Evolutionary conservation across 1,140 invertebrate species (phyloP).

Genomic region (Drosophila leontia): DNA sequence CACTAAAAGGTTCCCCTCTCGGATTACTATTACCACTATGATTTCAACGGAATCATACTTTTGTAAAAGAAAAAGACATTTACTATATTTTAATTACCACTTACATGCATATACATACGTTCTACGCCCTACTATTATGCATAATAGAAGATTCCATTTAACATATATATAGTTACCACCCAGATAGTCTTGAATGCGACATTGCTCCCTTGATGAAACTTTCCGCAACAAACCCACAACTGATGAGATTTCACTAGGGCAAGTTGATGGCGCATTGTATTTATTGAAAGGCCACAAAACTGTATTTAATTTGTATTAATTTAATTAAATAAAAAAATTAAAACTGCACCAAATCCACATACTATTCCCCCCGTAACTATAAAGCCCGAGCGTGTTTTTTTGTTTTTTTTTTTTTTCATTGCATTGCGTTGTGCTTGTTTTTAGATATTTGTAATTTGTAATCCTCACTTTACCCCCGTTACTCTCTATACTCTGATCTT

Average conservation of each 20-base stretch:
- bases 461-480: slow-evolving; percentile 1
- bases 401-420: neutral
- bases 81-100: slow-evolving; percentile 62
- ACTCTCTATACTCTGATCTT: neutral
- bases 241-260: slow-evolving; percentile 30
- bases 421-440: neutral
- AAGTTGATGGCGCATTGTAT: slow-evolving; percentile 59
- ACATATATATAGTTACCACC: slow-evolving; percentile 27
- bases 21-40: slow-evolving; percentile 13
- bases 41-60: slow-evolving; percentile 29
- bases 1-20: slow-evolving; percentile 1
- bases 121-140: slow-evolving; percentile 18
- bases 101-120: slow-evolving; percentile 24
- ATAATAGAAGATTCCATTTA: slow-evolving; percentile 70
- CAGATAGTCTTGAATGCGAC: slow-evolving; percentile 7
- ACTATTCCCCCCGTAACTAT: slow-evolving; percentile 54
- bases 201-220: neutral
- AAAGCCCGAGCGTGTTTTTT: slow-evolving; percentile 22
- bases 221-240: neutral
- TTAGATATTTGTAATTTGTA: slow-evolving; percentile 4
- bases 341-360: slow-evolving; percentile 63
- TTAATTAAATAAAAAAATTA: slow-evolving; percentile 52
- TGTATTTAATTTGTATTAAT: slow-evolving; percentile 82
- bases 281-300: slow-evolving; percentile 73
- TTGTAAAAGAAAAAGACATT: slow-evolving; percentile 75